Evolutionary conservation across 1,140 invertebrate species (phyloP).

Genomic region (Drosophila mojavensis): DNA sequence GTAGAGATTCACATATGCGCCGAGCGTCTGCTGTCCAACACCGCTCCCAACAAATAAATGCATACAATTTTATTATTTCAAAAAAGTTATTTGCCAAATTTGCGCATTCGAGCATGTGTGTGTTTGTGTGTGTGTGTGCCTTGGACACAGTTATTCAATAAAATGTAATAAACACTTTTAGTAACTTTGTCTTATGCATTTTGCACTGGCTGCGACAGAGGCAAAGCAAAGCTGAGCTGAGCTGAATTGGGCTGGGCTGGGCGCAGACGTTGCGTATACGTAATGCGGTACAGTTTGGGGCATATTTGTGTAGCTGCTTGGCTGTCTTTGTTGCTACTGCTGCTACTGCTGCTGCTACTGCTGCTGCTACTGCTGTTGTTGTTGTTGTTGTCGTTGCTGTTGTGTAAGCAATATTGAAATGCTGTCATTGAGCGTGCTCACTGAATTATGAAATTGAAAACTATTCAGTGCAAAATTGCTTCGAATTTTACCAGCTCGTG

Average conservation of each 20-base stretch:
- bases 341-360: neutral
- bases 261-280: conserved; percentile 66
- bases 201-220: conserved; percentile 40
- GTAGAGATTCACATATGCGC: neutral
- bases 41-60: conserved; percentile 46
- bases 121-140: conserved; percentile 18
- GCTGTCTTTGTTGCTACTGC: neutral
- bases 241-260: conserved; percentile 8
- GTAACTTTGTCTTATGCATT: conserved; percentile 77
- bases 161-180: conserved; percentile 82
- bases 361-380: too few relatives aligned
- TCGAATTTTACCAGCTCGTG: conserved; percentile 68
- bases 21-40: neutral
- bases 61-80: conserved; percentile 75
- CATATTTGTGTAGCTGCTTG: conserved; percentile 53
- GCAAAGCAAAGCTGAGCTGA: conserved; percentile 9
- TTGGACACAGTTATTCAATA: conserved; percentile 71
- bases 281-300: conserved; percentile 53
- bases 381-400: conserved; percentile 34
- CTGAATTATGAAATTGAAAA: conserved; percentile 84
- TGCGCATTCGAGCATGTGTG: conserved; percentile 37
- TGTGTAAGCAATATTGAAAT: conserved; percentile 76
- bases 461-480: conserved; percentile 77
- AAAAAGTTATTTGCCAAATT: conserved; percentile 69
- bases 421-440: conserved; percentile 80